These are phyloP conservation scores for Plumapathes pennacea DNA, from an alignment of 92 coral and sea anemone genomes.

Conservation along the genomic window DNA sequence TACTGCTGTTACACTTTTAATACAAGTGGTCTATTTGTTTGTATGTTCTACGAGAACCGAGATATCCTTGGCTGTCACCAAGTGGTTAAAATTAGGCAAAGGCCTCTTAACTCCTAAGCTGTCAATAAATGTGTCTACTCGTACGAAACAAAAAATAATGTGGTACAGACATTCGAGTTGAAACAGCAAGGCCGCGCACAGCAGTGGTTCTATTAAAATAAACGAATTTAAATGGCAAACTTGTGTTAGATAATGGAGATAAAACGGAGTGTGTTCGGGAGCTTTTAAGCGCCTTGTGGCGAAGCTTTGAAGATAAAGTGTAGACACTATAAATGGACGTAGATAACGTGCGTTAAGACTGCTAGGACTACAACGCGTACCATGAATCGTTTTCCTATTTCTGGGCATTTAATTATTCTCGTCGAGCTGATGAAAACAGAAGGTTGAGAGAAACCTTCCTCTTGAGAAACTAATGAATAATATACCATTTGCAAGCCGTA, in stretches of 20 bases:
- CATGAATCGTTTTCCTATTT: slow-evolving; percentile 61
- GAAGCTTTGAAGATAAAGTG: slow-evolving; percentile 29
- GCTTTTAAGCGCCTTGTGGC: slow-evolving; percentile 40
- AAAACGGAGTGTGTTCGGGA: slow-evolving; percentile 40
- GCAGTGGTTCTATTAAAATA: too few species aligned
- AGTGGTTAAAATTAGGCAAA: slow-evolving; percentile 13
- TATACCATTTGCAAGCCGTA: slow-evolving; percentile 77
- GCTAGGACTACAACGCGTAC: slow-evolving; percentile 16
- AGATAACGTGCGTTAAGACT: slow-evolving; percentile 34
- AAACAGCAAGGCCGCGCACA: too few species aligned
- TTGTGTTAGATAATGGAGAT: too few species aligned
- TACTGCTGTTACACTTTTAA: slow-evolving; percentile 54
- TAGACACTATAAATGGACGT: slow-evolving; percentile 21
- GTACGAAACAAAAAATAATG: too few species aligned
- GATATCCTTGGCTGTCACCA: slow-evolving; percentile 16
- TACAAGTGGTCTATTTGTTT: slow-evolving; percentile 66
- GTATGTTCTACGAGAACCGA: slow-evolving; percentile 20
- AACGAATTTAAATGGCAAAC: too few species aligned
- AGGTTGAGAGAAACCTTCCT: slow-evolving; percentile 38
- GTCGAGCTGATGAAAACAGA: slow-evolving; percentile 76
- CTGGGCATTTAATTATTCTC: slow-evolving; percentile 62
- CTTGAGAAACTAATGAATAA: slow-evolving; percentile 88
- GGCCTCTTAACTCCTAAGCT: too few species aligned
- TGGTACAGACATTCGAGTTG: too few species aligned
- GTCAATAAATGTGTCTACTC: too few species aligned